Evolutionary conservation across 1,140 invertebrate genomes (phyloP), one percentile per base, ranked within the genome.

Genomic region (Heliconius hewitsoni): DNA sequence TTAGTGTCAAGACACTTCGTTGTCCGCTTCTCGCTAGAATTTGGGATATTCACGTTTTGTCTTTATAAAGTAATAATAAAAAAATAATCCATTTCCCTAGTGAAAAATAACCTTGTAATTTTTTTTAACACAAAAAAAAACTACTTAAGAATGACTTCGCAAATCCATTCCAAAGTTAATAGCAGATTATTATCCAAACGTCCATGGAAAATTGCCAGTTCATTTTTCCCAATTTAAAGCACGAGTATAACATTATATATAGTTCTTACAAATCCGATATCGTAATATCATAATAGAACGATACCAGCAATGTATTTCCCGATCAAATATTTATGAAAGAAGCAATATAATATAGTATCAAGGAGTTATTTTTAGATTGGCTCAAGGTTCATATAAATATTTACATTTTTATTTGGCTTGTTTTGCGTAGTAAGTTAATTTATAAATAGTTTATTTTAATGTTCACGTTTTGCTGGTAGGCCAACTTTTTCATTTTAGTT

Each of bases 131-230:
- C 16, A 57, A 8, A 16, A 66, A 66, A 66, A 66, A 23, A 27
- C 23, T 27, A 66, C n/a, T 1, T 27, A 13, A 66, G 11, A 2
- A 66, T 27, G 27, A 9, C 30, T 13, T 13, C 23, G 11, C 6
- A n/a, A 30, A 27, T 27, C 23, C 23, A 66, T 27, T 71, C 23
- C 37, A 19, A 78, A 81, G 73, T 79, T 79, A 79, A 82, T 82
- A 73, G 71, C 30, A 79, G 74, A 79, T 73, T 79, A 79, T 77
- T 77, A 79, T 82, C 81, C n/a, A 39, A 66, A 66, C 60, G n/a
- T 27, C 23, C 6, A 52, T 82, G 81, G 81, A 74, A 71, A 23
- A 23, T 27, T 50, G 74, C 81, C 81, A 82, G 34, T 27, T 66
- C 42, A 57, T 73, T 78, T 50, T 55, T 78, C n/a, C 71, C 71